These are phyloP conservation scores for Chlorops oryzae DNA, from an alignment of 1,140 invertebrate genomes.

Conservation along the genomic window DNA sequence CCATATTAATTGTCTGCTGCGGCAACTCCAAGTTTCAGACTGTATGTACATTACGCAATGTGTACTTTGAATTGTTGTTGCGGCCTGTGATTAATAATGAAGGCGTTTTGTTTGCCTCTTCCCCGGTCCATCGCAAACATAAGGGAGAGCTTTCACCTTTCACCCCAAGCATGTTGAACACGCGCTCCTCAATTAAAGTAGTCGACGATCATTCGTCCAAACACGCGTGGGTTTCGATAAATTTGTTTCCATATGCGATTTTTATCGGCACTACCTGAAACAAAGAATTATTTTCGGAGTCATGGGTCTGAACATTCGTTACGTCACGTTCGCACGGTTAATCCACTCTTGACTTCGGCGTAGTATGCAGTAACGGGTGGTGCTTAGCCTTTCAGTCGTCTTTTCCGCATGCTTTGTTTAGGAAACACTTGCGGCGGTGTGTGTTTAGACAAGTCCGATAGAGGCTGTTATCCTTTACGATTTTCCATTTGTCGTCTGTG, in stretches of 20 bases:
- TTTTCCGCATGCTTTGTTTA: constrained; percentile 4
- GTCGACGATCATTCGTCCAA: constrained; percentile 1
- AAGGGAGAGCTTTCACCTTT: not conserved
- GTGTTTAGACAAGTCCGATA: constrained; percentile 1
- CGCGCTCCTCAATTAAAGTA: not conserved
- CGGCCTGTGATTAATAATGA: not conserved
- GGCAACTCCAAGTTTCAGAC: too few relatives aligned
- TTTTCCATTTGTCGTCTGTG: not conserved
- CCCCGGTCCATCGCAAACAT: constrained; percentile 4
- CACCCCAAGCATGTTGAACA: not conserved
- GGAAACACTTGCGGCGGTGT: not conserved
- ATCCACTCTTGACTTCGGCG: not conserved
- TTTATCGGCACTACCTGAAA: constrained; percentile 5
- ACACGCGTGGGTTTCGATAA: not conserved
- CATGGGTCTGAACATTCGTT: too few relatives aligned
- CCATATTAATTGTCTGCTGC: not conserved
- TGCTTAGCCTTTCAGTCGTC: constrained; percentile 5
- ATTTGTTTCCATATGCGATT: not conserved
- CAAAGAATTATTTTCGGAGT: not conserved
- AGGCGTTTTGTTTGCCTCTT: not conserved
- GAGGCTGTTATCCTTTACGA: constrained; percentile 2
- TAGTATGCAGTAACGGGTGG: constrained; percentile 4
- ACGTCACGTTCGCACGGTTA: too few relatives aligned
- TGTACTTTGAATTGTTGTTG: too few relatives aligned
- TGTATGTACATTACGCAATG: too few relatives aligned